A percentile compares a stretch with the other conserved stretches of the same genome.
Evolutionary conservation across 2,888 invertebrate species (phyloP).

Genomic region (Bedellia somnulentella): DNA sequence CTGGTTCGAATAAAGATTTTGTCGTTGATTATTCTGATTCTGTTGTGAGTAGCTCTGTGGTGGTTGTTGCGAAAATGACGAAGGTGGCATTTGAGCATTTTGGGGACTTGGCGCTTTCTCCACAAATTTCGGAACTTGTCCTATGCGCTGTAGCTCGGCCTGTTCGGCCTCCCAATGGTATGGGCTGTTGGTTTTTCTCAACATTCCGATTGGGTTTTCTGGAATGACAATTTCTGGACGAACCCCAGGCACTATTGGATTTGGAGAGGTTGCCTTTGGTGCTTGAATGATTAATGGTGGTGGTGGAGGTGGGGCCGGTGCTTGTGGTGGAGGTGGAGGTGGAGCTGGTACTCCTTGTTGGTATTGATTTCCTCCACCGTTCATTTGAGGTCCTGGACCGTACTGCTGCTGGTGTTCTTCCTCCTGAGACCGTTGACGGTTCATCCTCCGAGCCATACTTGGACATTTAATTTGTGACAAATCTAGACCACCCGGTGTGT

Average conservation of each 20-base stretch:
- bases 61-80: constrained; percentile 37
- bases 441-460: constrained; percentile 80
- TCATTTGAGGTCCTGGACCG: too few relatives aligned
- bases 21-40: constrained; percentile 25
- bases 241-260: constrained; percentile 58
- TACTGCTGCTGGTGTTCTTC: constrained; percentile 37
- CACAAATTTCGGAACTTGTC: constrained; percentile 41
- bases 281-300: constrained; percentile 61
- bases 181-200: constrained; percentile 70
- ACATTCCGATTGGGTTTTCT: constrained; percentile 69
- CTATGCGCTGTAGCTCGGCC: constrained; percentile 55
- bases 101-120: constrained; percentile 50
- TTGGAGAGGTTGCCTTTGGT: constrained; percentile 49
- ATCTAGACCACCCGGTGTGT: constrained; percentile 91
- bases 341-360: constrained; percentile 36
- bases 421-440: constrained; percentile 64
- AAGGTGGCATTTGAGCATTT: constrained; percentile 45
- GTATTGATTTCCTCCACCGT: constrained; percentile 24
- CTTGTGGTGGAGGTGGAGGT: constrained; percentile 42
- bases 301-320: constrained; percentile 60
- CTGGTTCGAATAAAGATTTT: constrained; percentile 25
- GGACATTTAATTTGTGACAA: constrained; percentile 88
- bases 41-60: constrained; percentile 38
- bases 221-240: constrained; percentile 76
- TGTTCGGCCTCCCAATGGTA: constrained; percentile 66